Evolutionary conservation across 2,888 invertebrate species (phyloP).

Genomic region (Seladonia tumulorum): DNA sequence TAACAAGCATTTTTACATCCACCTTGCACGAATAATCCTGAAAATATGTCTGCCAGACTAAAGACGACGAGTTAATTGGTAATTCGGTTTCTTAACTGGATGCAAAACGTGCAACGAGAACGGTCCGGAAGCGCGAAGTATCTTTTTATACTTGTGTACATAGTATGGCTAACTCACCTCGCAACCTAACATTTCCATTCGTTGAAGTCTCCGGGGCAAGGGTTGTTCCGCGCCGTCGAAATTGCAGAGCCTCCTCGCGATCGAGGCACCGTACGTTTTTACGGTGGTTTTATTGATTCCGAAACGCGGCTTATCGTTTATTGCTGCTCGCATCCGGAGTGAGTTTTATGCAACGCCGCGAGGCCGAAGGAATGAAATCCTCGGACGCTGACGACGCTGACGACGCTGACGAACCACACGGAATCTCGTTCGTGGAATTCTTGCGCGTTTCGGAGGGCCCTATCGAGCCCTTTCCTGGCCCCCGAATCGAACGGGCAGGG

Average conservation of each 20-base stretch:
- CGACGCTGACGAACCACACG: slow-evolving; percentile 23
- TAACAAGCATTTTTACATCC: no score
- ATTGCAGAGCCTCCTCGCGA: not conserved
- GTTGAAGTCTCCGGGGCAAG: slow-evolving; percentile 5
- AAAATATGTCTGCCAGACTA: not conserved
- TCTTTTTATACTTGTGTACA: not conserved
- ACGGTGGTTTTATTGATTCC: slow-evolving; percentile 41
- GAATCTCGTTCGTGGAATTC: slow-evolving; percentile 59
- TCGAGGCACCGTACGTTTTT: slow-evolving; percentile 11
- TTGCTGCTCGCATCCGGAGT: slow-evolving; percentile 8
- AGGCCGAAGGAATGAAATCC: slow-evolving; percentile 14
- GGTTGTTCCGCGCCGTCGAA: not conserved
- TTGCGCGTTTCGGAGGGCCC: slow-evolving; percentile 18
- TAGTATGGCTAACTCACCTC: not conserved
- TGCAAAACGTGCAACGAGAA: not conserved
- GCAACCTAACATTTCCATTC: slow-evolving; percentile 20
- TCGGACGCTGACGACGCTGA: slow-evolving; percentile 17
- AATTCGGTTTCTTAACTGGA: not conserved
- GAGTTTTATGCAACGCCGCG: slow-evolving; percentile 2
- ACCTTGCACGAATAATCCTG: no score
- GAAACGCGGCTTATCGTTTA: slow-evolving; percentile 35
- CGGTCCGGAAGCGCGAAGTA: not conserved
- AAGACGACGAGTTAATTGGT: not conserved
- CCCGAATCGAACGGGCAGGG: slow-evolving; percentile 2
- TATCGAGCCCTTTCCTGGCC: not conserved